These are phyloP conservation scores for Uloborus plumipes DNA, from an alignment of 2,888 invertebrate genomes.

Conservation along the genomic window DNA sequence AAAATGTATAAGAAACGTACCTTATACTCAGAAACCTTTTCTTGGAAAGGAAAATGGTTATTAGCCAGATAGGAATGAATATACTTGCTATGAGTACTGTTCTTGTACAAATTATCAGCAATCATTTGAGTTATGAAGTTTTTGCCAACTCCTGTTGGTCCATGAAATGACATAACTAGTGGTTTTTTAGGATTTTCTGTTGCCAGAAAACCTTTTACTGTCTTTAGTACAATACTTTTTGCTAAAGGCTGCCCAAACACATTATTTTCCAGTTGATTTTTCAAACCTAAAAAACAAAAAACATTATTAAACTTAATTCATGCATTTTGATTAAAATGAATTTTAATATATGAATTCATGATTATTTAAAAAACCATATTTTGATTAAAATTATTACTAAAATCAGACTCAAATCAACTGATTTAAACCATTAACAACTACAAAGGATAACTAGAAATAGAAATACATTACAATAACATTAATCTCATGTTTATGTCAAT, in stretches of 20 bases:
- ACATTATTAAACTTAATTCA: neutral
- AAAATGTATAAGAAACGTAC: constrained; percentile 70
- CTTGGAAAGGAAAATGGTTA: constrained; percentile 81
- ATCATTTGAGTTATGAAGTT: constrained; percentile 87
- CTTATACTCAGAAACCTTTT: constrained; percentile 75
- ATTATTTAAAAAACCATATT: too few species aligned
- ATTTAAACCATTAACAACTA: too few species aligned
- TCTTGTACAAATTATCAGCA: constrained; percentile 78
- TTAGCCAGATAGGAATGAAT: constrained; percentile 87
- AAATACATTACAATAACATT: too few species aligned
- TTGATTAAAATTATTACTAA: too few species aligned
- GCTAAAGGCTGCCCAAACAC: constrained; percentile 75
- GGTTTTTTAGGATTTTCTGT: constrained; percentile 75
- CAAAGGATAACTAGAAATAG: too few species aligned
- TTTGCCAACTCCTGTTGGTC: constrained; percentile 93
- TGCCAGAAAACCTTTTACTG: constrained; percentile 73
- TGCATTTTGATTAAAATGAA: neutral
- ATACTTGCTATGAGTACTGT: constrained; percentile 81
- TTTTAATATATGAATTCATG: too few species aligned
- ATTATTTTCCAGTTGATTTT: constrained; percentile 8
- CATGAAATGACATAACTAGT: constrained; percentile 92
- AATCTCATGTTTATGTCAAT: too few species aligned
- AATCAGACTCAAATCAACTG: too few species aligned
- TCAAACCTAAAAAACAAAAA: constrained; percentile 20
- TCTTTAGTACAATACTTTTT: constrained; percentile 71